These are phyloP conservation scores for Dasysyrphus albostriatus DNA, from an alignment of 2,888 invertebrate genomes.

Conservation along the genomic window DNA sequence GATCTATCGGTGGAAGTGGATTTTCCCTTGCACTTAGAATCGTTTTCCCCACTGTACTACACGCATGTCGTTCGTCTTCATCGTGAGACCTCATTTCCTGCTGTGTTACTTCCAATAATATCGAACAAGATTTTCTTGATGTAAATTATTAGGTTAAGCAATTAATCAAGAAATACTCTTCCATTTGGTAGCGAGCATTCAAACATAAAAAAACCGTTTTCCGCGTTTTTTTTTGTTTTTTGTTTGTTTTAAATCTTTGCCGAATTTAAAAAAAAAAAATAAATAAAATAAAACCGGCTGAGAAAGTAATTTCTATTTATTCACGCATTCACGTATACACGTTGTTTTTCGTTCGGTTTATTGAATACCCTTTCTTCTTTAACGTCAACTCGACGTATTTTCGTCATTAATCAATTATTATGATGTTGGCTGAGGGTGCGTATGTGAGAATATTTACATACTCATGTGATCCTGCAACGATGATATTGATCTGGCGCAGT, in stretches of 20 bases:
- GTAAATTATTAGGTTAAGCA: constrained; percentile 74
- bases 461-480: constrained; percentile 18
- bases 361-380: constrained; percentile 55
- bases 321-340: constrained; percentile 17
- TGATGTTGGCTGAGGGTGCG: constrained; percentile 31
- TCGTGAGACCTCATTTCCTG: constrained; percentile 52
- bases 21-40: not conserved
- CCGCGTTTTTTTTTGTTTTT: constrained; percentile 2
- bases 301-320: constrained; percentile 54
- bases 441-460: constrained; percentile 57
- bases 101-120: constrained; percentile 50
- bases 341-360: not conserved
- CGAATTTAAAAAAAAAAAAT: not conserved
- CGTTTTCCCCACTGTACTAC: not conserved
- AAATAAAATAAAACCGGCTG: constrained; percentile 24
- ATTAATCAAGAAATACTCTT: constrained; percentile 63
- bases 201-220: constrained; percentile 17
- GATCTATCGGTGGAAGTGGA: not conserved
- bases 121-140: constrained; percentile 68
- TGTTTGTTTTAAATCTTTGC: constrained; percentile 4
- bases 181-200: constrained; percentile 39
- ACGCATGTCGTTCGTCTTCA: not conserved
- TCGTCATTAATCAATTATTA: constrained; percentile 65
- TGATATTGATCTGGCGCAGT: constrained; percentile 70
- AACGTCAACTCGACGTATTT: constrained; percentile 63